Evolutionary conservation across 2,888 invertebrate species (phyloP).

Genomic region (Gastracanthus pulcherrimus): DNA sequence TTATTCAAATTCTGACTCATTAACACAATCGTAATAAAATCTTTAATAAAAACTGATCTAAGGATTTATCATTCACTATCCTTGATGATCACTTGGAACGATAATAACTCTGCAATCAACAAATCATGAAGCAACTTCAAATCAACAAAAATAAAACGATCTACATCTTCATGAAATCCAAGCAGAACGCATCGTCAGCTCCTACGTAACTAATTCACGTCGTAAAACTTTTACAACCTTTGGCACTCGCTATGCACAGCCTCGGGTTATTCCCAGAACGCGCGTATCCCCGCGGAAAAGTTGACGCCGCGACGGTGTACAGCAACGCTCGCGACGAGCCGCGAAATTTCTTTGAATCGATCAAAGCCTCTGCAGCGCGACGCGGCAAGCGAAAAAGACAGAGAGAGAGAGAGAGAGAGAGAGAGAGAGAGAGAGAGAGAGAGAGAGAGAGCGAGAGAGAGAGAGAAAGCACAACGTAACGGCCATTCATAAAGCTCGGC

Average conservation of each 20-base stretch:
- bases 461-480: neutral
- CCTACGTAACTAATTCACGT: constrained; percentile 21
- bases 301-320: neutral
- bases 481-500: constrained; percentile 40
- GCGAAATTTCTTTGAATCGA: constrained; percentile 40
- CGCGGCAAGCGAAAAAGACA: too few relatives aligned
- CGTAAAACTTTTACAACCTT: constrained; percentile 35
- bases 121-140: neutral
- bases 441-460: neutral
- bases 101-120: neutral
- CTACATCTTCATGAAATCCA: constrained; percentile 3
- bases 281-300: neutral
- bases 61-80: too few relatives aligned
- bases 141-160: neutral
- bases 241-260: neutral
- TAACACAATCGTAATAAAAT: too few relatives aligned
- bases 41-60: too few relatives aligned
- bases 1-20: too few relatives aligned
- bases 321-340: neutral
- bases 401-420: neutral
- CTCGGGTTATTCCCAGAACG: neutral
- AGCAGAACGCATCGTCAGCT: neutral
- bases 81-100: too few relatives aligned
- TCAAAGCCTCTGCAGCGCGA: neutral
- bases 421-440: neutral